phyloP scores from a whole-genome alignment of 1,140 invertebrate genomes.

The Gonioctena quinquepunctata region DNA sequence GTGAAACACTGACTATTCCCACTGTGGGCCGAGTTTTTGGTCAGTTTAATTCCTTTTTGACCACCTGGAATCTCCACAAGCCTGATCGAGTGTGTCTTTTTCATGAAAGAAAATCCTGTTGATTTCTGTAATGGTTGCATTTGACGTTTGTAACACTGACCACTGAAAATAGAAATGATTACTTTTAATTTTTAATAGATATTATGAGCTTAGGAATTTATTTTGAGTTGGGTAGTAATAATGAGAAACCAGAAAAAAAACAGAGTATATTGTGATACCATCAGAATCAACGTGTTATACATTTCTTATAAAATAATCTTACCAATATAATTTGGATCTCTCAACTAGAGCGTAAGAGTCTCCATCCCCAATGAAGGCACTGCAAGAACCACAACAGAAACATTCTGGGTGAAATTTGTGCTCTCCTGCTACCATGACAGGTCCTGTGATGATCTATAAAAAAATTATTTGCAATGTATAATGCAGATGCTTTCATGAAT shows the following conservation, averaged over 20 bases:
- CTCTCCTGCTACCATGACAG: constrained; percentile 92
- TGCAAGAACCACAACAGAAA: constrained; percentile 83
- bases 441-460: constrained; percentile 79
- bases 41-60: constrained; percentile 64
- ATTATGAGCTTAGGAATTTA: neutral
- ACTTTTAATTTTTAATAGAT: neutral
- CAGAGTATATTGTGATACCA: no score
- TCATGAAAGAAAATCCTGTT: constrained; percentile 60
- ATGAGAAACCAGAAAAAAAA: no score
- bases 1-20: constrained; percentile 59
- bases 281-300: no score
- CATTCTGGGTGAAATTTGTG: constrained; percentile 96
- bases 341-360: constrained; percentile 90
- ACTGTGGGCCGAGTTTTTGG: constrained; percentile 57
- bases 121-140: constrained; percentile 62
- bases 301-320: no score
- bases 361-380: constrained; percentile 86
- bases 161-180: constrained; percentile 57
- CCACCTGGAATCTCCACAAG: constrained; percentile 74
- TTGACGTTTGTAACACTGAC: constrained; percentile 67
- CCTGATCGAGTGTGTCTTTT: constrained; percentile 76
- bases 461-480: neutral
- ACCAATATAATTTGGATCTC: constrained; percentile 86
- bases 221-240: no score
- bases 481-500: no score